Base-by-base conservation (phyloP, 1,140 invertebrate species). In the Matsumurasca onukii region DNA sequence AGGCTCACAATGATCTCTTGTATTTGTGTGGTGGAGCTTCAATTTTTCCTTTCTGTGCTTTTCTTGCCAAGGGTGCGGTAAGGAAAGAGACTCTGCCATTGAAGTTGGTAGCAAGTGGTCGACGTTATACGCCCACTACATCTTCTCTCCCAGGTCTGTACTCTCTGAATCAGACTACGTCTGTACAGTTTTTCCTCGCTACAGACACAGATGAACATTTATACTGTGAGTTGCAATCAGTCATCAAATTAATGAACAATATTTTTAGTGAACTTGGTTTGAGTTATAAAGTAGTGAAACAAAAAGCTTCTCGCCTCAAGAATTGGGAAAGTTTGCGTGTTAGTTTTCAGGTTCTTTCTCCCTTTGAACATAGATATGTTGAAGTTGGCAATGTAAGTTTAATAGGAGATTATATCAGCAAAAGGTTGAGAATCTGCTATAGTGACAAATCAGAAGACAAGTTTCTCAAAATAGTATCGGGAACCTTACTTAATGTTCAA, bases 291-390 rank as follows among this genome's bases (percentile, higher is more conserved):
- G 77, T 90, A 29, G 80, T 83, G 20, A 78, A 83, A 70, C 73
- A 82, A 48, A 73, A 86, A 2, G 85, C 87, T 12, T 66, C 78
- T 34, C 77, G 85, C 66, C 76, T 91, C 2, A 70, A 78, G n/a
- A 70, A 75, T 57, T 85, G 81, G 75, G 89, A 91, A 76, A 84
- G 83, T 70, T 79, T 88, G 61, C 80, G 84, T 71, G 73, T 86
- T 1, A 83, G 82, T 22, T 82, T 90, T 72, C 84, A 91, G 80
- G 83, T 91, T 80, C 90, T 83, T 82, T 90, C 88, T 0, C 76
- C 77, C 20, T 81, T 81, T 73, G 76, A 78, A 24, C 73, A 85
- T 52, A 71, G 76, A 25, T 91, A 89, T 77, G 73, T 89, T 1
- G 86, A 88, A 80, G 82, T 90, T 67, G 89, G 86, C 2, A 80